phyloP scores from a whole-genome alignment of 2,888 invertebrate species.

The Syrista parreyssii region DNA sequence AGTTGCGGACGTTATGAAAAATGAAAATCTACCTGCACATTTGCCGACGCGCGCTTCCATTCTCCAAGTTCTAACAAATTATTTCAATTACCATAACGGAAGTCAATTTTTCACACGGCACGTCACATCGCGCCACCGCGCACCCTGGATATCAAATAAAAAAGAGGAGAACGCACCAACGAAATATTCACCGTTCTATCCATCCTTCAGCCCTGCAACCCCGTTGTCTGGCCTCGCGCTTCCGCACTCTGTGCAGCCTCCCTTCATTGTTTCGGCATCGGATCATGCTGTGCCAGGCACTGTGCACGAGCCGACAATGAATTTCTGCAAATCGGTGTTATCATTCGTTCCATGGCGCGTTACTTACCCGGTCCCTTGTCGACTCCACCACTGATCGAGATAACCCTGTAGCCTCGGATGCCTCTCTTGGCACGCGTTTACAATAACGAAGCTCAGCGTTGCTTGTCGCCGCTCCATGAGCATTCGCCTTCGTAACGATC shows the following conservation, averaged over 20 bases:
- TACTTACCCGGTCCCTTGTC: neutral
- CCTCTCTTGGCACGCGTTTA: constrained; percentile 4
- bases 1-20: constrained; percentile 30
- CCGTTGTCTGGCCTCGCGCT: neutral
- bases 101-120: constrained; percentile 14
- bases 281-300: neutral
- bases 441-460: neutral
- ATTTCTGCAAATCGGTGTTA: neutral
- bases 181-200: neutral
- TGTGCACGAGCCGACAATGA: neutral
- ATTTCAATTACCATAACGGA: constrained; percentile 29
- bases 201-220: too few species aligned
- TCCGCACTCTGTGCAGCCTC: neutral
- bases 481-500: neutral
- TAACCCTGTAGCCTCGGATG: constrained; percentile 29
- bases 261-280: neutral
- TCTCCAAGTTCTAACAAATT: constrained; percentile 22
- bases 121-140: neutral
- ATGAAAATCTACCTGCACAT: constrained; percentile 6
- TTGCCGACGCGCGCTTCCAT: neutral
- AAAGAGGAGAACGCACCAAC: neutral
- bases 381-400: constrained; percentile 14
- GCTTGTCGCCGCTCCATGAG: neutral
- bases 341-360: neutral
- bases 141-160: neutral